These are phyloP conservation scores for Podarcis lilfordi DNA, from an alignment of 2,797 vertebrate species.

Conservation along the genomic window DNA sequence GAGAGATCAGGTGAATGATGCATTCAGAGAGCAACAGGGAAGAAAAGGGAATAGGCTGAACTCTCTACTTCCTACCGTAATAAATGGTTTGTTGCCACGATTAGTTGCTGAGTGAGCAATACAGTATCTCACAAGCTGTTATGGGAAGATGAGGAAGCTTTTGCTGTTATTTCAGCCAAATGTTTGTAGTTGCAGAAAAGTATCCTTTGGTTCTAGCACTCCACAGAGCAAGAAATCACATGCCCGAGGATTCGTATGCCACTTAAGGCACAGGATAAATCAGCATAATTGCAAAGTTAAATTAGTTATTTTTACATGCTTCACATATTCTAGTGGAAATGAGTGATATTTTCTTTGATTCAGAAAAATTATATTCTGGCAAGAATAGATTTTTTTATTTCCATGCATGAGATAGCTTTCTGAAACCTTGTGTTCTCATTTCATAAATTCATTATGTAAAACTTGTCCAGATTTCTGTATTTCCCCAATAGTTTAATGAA, in stretches of 20 bases:
- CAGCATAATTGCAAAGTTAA: background rate
- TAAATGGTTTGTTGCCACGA: background rate
- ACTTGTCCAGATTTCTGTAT: background rate
- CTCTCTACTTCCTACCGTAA: background rate
- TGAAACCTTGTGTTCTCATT: conserved; percentile 29
- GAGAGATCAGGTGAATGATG: background rate
- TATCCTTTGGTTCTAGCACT: background rate
- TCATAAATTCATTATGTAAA: conserved; percentile 33
- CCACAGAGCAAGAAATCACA: background rate
- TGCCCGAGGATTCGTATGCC: background rate
- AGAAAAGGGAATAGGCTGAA: background rate
- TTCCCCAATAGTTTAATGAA: conserved; percentile 2
- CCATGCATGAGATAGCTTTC: conserved; percentile 8
- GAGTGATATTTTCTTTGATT: background rate
- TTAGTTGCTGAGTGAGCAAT: background rate
- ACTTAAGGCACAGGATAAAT: conserved; percentile 8
- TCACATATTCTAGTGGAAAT: conserved; percentile 13
- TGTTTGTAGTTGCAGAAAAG: conserved; percentile 2
- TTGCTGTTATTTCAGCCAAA: background rate
- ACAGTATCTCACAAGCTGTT: background rate
- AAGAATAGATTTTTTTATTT: conserved; percentile 31
- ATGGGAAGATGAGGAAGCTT: background rate
- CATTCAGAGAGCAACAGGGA: background rate
- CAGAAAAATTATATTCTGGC: conserved; percentile 14
- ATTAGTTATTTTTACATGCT: conserved; percentile 20